Percentiles rank a stretch among this genome's conserved stretches.
phyloP scores from a whole-genome alignment of 1,140 invertebrate genomes.

The Drosophila navojoa region DNA sequence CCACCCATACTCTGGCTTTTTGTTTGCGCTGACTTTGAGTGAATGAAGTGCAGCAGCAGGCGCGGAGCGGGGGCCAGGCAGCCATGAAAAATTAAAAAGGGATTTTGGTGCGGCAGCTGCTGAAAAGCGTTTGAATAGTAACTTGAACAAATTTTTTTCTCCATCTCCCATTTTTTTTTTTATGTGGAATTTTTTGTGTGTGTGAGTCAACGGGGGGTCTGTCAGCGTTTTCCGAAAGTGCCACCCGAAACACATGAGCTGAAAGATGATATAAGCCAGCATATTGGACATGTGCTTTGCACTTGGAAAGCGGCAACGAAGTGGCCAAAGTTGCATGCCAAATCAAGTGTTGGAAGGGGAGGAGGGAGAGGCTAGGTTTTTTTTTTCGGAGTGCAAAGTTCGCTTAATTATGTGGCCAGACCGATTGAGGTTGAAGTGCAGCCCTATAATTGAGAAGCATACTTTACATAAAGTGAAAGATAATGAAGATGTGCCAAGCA shows the following conservation, averaged over 20 bases:
- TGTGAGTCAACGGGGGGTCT: not conserved
- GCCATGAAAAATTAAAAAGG: conserved; percentile 79
- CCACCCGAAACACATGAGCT: conserved; percentile 23
- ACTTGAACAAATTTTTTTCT: conserved; percentile 67
- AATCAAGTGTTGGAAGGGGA: conserved; percentile 5
- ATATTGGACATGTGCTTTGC: conserved; percentile 46
- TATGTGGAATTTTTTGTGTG: conserved; percentile 25
- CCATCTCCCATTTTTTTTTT: conserved; percentile 29
- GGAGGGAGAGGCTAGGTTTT: no score
- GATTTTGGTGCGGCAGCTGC: conserved; percentile 70
- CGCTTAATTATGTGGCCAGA: conserved; percentile 48
- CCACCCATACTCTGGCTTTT: conserved; percentile 21
- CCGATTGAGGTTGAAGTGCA: conserved; percentile 17
- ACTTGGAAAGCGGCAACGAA: conserved; percentile 35
- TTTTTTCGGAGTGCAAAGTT: conserved; percentile 24
- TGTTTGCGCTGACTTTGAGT: conserved; percentile 74
- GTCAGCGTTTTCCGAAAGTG: conserved; percentile 44
- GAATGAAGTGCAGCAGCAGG: conserved; percentile 29
- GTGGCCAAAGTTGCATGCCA: conserved; percentile 21
- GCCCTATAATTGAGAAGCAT: conserved; percentile 21
- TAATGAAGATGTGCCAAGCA: conserved; percentile 8
- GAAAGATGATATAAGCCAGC: conserved; percentile 49
- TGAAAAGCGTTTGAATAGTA: conserved; percentile 72
- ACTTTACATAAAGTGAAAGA: conserved; percentile 3
- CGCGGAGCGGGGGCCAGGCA: conserved; percentile 10